These are phyloP conservation scores for Argyrosomus regius DNA, from an alignment of 2,797 vertebrate species.

Conservation along the genomic window DNA sequence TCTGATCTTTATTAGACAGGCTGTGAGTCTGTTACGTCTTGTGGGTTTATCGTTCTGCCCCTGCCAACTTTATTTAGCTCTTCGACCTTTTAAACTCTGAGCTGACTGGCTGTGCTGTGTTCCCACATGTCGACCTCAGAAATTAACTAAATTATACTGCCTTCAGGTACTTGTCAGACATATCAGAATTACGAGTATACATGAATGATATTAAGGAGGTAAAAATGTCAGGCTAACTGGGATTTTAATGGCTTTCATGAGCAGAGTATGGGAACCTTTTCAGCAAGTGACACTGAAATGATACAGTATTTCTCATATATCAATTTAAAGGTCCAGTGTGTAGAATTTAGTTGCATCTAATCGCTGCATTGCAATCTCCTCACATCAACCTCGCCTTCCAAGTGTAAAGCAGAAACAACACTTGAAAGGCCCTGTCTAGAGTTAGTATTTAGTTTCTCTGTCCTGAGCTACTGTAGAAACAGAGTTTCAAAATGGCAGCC, in stretches of 20 bases:
- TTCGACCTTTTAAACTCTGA: background rate
- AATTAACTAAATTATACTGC: slow-evolving; percentile 7
- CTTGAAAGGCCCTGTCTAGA: no score
- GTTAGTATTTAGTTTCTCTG: no score
- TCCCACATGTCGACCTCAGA: slow-evolving; percentile 7
- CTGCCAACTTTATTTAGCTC: slow-evolving; percentile 6
- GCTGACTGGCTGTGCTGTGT: slow-evolving; percentile 17
- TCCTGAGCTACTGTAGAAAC: no score
- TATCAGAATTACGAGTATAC: background rate
- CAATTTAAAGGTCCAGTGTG: background rate
- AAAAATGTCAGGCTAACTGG: slow-evolving; percentile 3
- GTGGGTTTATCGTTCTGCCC: slow-evolving; percentile 7
- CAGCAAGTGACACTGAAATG: background rate
- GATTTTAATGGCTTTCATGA: background rate
- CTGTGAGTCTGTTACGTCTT: background rate
- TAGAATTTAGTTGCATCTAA: no score
- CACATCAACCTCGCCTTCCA: no score
- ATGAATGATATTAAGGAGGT: background rate
- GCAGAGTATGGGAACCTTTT: background rate
- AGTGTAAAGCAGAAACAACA: no score
- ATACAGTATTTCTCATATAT: background rate
- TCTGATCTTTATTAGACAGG: background rate
- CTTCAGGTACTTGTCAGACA: slow-evolving; percentile 40
- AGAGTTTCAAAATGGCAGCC: no score
- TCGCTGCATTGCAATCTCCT: no score